phyloP scores from a whole-genome alignment of 2,797 vertebrate species.

The Sebastes hopkinsi region DNA sequence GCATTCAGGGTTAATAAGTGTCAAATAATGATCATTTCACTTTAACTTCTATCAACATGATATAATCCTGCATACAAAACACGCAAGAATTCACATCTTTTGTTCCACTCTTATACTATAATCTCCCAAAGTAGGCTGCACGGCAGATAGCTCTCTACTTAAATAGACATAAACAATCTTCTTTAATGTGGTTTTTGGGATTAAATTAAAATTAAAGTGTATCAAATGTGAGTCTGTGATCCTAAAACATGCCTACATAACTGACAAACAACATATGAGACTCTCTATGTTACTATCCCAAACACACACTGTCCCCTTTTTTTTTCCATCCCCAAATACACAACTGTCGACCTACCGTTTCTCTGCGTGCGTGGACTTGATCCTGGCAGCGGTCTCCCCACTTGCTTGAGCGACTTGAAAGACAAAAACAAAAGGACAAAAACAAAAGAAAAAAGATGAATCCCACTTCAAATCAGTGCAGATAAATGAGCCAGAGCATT shows the following conservation, averaged over 20 bases:
- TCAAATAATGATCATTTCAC: neutral
- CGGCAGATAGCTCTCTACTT: neutral
- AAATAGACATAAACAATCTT: neutral
- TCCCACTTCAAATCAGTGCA: conserved; percentile 50
- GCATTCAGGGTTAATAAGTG: neutral
- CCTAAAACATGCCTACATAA: neutral
- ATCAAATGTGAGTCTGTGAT: neutral
- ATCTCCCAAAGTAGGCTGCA: conserved; percentile 1
- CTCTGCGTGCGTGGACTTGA: conserved; percentile 33
- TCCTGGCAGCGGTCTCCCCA: conserved; percentile 28
- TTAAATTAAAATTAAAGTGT: neutral
- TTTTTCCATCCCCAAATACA: neutral
- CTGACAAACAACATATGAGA: conserved; percentile 3
- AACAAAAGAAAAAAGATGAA: neutral
- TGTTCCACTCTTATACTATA: conserved; percentile 8
- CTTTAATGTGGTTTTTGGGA: neutral
- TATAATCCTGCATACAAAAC: neutral
- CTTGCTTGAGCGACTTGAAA: conserved; percentile 30
- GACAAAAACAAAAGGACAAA: neutral
- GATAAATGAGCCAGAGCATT: conserved; percentile 16
- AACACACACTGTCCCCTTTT: neutral
- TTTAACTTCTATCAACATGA: neutral
- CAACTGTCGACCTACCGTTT: conserved; percentile 56
- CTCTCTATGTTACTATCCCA: conserved; percentile 27
- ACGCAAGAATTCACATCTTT: neutral